A percentile compares a stretch with the other conserved stretches of the same genome.
Evolutionary conservation across 1,140 invertebrate species (phyloP).

Genomic region (Meloidogyne chitwoodi): DNA sequence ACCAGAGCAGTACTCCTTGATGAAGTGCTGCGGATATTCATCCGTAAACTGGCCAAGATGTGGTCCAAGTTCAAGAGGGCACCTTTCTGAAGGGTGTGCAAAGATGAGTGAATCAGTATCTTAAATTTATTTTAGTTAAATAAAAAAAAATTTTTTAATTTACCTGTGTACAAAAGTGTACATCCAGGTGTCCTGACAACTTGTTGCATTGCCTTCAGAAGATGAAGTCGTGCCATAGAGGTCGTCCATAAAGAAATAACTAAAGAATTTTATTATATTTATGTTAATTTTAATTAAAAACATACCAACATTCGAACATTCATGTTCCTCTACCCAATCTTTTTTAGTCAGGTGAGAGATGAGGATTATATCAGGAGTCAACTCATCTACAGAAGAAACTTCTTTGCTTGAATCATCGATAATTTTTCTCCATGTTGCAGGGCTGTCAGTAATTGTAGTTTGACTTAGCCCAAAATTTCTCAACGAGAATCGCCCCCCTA

Average conservation of each 20-base stretch:
- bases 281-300: not conserved
- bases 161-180: not conserved
- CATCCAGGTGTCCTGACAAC: not conserved
- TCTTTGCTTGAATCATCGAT: not conserved
- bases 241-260: constrained; percentile 6
- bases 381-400: not conserved
- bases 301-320: not conserved
- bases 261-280: not conserved
- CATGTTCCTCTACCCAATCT: not conserved
- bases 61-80: not conserved
- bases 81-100: not conserved
- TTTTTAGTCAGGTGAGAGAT: not conserved
- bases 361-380: not conserved
- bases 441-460: not conserved
- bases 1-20: not conserved
- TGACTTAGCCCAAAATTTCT: not conserved
- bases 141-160: no score
- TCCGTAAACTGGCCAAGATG: constrained; percentile 1
- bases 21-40: not conserved
- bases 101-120: not conserved
- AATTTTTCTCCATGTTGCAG: not conserved
- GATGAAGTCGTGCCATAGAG: not conserved
- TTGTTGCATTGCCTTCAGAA: not conserved
- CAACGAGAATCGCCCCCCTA: not conserved
- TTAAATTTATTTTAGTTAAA: not conserved